Conservation (phyloP, 2,888 invertebrate genomes). For the Aphodius granarius region DNA sequence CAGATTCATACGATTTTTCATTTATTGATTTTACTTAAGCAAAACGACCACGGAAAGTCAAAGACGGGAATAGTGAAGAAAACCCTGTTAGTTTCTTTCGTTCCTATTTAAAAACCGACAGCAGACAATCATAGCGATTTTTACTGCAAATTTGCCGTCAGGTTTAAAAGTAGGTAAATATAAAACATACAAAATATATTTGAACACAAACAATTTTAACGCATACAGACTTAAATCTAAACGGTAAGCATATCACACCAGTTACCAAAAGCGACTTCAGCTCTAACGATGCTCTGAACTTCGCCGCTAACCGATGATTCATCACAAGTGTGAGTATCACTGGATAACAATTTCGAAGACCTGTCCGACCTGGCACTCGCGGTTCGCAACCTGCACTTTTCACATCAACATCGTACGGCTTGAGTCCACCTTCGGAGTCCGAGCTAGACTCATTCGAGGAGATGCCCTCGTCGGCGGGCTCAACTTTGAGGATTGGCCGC, state of each 20-base stretch:
- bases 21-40: too few species aligned
- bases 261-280: slow-evolving; percentile 48
- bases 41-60: too few species aligned
- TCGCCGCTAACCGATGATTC: slow-evolving; percentile 69
- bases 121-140: not conserved
- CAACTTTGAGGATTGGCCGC: slow-evolving; percentile 35
- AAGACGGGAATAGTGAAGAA: not conserved
- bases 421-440: slow-evolving; percentile 40
- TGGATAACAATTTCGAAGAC: slow-evolving; percentile 23
- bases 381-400: slow-evolving; percentile 13
- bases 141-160: not conserved
- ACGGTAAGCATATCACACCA: not conserved
- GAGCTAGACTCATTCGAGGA: slow-evolving; percentile 51
- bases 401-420: slow-evolving; percentile 22
- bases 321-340: slow-evolving; percentile 53
- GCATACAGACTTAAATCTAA: not conserved
- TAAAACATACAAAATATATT: too few species aligned
- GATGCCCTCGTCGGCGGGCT: slow-evolving; percentile 49
- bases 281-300: slow-evolving; percentile 62
- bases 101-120: not conserved
- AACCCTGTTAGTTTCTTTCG: not conserved
- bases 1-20: too few species aligned
- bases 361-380: slow-evolving; percentile 23
- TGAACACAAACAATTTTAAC: not conserved
- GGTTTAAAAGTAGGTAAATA: not conserved